Evolutionary conservation across 2,888 invertebrate species (phyloP).

Genomic region (Drosophila borealis): DNA sequence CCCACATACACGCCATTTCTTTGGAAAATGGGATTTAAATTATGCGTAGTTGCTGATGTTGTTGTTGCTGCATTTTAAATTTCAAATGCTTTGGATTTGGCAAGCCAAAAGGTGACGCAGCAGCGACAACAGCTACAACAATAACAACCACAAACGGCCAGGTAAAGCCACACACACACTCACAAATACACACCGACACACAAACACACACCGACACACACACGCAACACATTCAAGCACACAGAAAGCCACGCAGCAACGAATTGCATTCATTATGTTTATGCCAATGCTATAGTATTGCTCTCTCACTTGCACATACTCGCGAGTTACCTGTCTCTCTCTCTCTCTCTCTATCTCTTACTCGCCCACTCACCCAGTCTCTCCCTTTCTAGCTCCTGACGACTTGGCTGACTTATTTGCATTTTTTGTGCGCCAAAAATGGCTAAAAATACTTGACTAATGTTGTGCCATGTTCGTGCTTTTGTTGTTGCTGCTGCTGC

Average conservation of each 20-base stretch:
- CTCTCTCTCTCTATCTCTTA: background rate
- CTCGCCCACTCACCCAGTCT: background rate
- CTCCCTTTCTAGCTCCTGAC: conserved; percentile 7
- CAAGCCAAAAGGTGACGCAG: conserved; percentile 6
- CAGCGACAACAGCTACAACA: background rate
- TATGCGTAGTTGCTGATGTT: conserved; percentile 53
- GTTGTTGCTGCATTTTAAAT: conserved; percentile 49
- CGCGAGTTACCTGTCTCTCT: background rate
- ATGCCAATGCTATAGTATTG: conserved; percentile 25
- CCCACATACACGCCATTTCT: background rate
- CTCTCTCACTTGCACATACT: conserved; percentile 1
- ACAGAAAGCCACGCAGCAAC: conserved; percentile 54
- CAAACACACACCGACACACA: conserved; percentile 6
- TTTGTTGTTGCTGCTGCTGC: conserved; percentile 2
- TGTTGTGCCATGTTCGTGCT: conserved; percentile 37
- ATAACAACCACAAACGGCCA: conserved; percentile 9
- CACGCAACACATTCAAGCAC: conserved; percentile 17
- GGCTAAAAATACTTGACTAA: conserved; percentile 71
- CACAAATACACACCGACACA: conserved; percentile 18
- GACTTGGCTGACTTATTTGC: conserved; percentile 62
- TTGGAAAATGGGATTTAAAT: conserved; percentile 33
- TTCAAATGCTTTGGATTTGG: conserved; percentile 48
- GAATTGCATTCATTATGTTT: conserved; percentile 70
- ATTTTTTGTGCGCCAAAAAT: conserved; percentile 65
- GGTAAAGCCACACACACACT: conserved; percentile 1